Conservation (phyloP, 2,113 vertebrate species). For the Clarias macrocephalus region DNA sequence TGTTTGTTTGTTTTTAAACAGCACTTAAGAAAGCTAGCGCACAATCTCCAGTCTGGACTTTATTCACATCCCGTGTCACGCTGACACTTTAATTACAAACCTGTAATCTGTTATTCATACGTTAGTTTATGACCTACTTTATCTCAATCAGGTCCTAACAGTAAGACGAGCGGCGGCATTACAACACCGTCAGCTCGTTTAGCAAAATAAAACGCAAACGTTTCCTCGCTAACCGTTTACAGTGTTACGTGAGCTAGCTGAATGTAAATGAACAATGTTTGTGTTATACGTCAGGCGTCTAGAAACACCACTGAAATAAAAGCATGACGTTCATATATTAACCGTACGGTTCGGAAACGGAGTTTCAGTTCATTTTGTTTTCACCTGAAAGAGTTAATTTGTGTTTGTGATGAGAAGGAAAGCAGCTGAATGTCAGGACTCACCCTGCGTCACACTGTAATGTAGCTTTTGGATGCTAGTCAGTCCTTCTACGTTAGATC, state of each 20-base stretch:
- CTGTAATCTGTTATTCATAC: too few relatives aligned
- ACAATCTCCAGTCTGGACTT: neutral
- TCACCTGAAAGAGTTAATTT: neutral
- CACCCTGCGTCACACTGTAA: neutral
- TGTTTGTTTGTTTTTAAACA: neutral
- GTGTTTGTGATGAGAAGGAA: neutral
- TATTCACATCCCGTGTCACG: neutral
- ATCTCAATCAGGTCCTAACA: neutral
- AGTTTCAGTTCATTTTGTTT: neutral
- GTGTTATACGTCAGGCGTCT: neutral
- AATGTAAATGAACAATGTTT: neutral
- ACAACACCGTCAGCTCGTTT: neutral
- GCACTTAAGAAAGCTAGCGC: neutral
- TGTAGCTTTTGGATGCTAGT: neutral
- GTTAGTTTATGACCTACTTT: too few relatives aligned
- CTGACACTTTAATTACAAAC: neutral
- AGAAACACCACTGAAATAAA: neutral
- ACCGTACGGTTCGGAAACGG: neutral
- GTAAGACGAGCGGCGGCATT: neutral
- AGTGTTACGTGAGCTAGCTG: neutral
- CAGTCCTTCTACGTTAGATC: neutral
- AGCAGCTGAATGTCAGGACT: neutral
- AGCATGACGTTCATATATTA: neutral
- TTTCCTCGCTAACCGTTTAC: neutral
- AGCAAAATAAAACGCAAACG: neutral